Evolutionary conservation across 53 echinoderm and acorn worm genomes (phyloP), one percentile per base, ranked within the genome.

Genomic region (Paracentrotus lividus): DNA sequence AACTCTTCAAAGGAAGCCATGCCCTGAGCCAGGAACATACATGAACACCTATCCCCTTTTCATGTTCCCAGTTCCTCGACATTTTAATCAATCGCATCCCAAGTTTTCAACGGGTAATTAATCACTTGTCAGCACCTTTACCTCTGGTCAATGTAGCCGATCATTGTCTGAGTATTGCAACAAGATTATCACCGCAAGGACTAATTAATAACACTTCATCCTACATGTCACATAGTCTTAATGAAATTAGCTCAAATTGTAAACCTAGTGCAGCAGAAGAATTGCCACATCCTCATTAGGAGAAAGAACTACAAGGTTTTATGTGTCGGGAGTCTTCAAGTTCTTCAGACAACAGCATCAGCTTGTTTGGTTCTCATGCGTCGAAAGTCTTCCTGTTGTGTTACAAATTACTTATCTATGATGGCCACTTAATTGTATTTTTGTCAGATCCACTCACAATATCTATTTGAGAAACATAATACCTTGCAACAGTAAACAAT

Each of bases 181-280:
- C 23, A 2, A 56, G 56, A 86, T 86, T 86, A 86, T 1, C 86
- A 86, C 86, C 54, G 29, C 86, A 86, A 86, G 86, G 86, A 55
- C 86, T 86, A 86, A 86, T 86, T 86, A 86, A 86, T 86, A 53
- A 86, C 53, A 34, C 32, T 29, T 53, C 56, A 56, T 86, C 56
- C 86, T 16, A 6, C 2, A 31, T 55, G 54, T 55, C 55, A 56
- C 56, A 86, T 56, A 9, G 20, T 26, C 5, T 26, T 81, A 81
- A 81, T 81, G 24, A 47, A 23, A 81, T 81, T 81, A 81, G 52
- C 49, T 85, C 52, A 49, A n/a, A n/a, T 12, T n/a, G 14, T 18
- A 49, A 85, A 18, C 23, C 31, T 36, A 18, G 15, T 7, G 32
- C 27, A n/a, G n/a, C n/a, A 34, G 34, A 36, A 55, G 86, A 34